Conservation (phyloP, 2,113 vertebrate species). For the Pelodiscus sinensis region DNA sequence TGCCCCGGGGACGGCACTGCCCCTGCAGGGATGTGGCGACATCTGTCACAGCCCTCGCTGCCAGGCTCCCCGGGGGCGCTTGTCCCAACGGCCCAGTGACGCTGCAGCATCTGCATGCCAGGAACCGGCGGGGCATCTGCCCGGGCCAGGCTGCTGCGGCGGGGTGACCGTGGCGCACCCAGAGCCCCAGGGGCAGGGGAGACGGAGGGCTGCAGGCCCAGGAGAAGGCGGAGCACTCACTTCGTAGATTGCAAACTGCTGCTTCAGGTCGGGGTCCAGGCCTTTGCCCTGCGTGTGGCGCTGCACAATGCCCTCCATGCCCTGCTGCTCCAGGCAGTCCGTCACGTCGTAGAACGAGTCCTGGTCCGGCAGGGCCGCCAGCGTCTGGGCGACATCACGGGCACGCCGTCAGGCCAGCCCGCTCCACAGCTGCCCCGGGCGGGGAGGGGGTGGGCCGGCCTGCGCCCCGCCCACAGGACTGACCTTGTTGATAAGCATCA, state of each 20-base stretch:
- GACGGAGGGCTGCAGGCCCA: not conserved
- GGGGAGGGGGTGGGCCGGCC: too few relatives aligned
- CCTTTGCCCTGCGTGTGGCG: constrained; percentile 81
- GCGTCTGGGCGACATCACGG: constrained; percentile 76
- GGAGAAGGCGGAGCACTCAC: constrained; percentile 53
- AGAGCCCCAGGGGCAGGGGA: not conserved
- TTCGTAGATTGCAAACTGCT: constrained; percentile 90
- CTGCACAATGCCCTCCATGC: constrained; percentile 90
- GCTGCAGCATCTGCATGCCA: not conserved
- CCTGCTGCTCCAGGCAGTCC: constrained; percentile 91
- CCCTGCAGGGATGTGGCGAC: too few relatives aligned
- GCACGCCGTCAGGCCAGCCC: not conserved
- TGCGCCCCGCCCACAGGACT: not conserved
- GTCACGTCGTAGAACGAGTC: constrained; percentile 96
- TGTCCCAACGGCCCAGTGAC: not conserved
- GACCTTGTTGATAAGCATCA: constrained; percentile 97
- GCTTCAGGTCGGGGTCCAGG: constrained; percentile 84
- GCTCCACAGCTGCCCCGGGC: not conserved
- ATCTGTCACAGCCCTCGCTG: too few relatives aligned
- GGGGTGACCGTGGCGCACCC: not conserved
- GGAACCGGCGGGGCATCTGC: not conserved
- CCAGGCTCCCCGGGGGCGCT: too few relatives aligned
- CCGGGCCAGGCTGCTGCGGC: not conserved
- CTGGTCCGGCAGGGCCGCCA: constrained; percentile 92
- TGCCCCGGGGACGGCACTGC: too few relatives aligned